Percentiles rank a stretch among this genome's conserved stretches.
Conservation (phyloP, 2,113 vertebrate species). For the Chionis minor region DNA sequence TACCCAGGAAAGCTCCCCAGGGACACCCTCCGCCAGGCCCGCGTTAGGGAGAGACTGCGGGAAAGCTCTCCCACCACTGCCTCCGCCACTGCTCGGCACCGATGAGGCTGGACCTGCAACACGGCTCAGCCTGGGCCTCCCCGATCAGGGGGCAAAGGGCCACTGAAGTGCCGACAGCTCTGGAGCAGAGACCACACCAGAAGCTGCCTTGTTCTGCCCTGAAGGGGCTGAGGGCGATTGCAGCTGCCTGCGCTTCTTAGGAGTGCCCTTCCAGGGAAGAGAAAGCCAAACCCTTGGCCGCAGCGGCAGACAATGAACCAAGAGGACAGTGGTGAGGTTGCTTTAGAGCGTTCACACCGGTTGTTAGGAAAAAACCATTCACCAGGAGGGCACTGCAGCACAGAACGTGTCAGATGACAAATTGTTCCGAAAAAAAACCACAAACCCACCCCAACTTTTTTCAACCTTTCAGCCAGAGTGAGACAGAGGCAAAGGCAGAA, state of each 20-base stretch:
- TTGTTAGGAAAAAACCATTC: neutral
- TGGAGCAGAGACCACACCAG: rapidly evolving
- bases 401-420: rapidly evolving
- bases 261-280: neutral
- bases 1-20: too few relatives aligned
- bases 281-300: neutral
- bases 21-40: neutral
- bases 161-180: rapidly evolving
- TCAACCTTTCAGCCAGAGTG: neutral
- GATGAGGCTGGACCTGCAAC: neutral
- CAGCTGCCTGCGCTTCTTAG: neutral
- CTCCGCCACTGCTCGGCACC: rapidly evolving
- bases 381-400: neutral
- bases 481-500: neutral
- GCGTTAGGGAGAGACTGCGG: rapidly evolving
- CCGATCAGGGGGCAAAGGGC: rapidly evolving
- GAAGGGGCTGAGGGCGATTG: rapidly evolving
- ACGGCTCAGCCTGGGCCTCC: neutral
- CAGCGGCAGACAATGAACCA: neutral
- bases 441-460: rapidly evolving
- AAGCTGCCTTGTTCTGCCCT: neutral
- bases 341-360: neutral
- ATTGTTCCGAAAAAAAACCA: rapidly evolving
- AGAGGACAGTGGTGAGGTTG: rapidly evolving
- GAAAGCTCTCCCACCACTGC: neutral